Conservation (phyloP, 2,797 vertebrate genomes). For the Bothrops alternatus region DNA sequence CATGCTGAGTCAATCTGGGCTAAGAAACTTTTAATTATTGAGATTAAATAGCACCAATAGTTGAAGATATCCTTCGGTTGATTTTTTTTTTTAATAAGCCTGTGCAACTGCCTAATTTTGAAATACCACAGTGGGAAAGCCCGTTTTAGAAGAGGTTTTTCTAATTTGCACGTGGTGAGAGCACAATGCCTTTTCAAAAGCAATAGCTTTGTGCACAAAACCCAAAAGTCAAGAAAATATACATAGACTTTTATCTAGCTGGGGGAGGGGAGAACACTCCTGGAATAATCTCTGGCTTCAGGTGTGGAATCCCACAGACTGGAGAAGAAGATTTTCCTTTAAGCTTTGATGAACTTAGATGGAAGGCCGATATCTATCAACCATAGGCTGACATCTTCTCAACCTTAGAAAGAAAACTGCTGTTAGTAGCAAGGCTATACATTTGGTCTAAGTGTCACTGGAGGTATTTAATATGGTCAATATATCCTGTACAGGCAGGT, state of each 20-base stretch:
- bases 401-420: background rate
- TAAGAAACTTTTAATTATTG: background rate
- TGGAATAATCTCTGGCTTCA: background rate
- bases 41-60: background rate
- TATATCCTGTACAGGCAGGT: background rate
- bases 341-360: background rate
- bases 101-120: background rate
- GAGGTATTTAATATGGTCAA: background rate
- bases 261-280: accelerated
- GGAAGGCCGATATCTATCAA: background rate
- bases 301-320: background rate
- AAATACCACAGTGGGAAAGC: background rate
- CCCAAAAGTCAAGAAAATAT: background rate
- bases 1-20: background rate
- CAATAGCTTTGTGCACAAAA: background rate
- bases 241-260: background rate
- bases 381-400: background rate
- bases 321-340: background rate
- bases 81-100: background rate
- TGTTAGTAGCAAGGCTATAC: background rate
- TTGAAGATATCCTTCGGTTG: background rate
- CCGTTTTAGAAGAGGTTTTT: background rate
- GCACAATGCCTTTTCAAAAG: background rate
- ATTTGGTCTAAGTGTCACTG: background rate
- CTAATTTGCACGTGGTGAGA: background rate